Percentiles rank a stretch among this genome's conserved stretches.
Conservation (phyloP, 1,140 invertebrate species). For the Carposina sasakii region DNA sequence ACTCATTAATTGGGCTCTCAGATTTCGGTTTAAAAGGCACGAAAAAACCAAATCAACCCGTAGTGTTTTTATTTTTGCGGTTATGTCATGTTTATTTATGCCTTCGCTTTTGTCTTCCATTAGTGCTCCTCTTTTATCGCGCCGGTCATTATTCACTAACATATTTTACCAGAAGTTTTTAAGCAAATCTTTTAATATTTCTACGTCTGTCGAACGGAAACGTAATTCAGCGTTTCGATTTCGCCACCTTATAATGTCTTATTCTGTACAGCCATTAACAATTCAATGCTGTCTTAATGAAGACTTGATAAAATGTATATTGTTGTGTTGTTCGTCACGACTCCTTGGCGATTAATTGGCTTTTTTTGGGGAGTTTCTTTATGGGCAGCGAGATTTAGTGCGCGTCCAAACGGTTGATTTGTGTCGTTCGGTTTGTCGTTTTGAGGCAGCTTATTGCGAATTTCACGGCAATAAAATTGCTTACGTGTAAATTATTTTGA, state of each 20-base stretch:
- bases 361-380: conserved; percentile 48
- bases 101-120: conserved; percentile 62
- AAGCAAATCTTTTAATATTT: conserved; percentile 25
- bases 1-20: too few relatives aligned
- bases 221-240: conserved; percentile 46
- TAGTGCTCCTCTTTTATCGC: conserved; percentile 47
- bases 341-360: conserved; percentile 53
- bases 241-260: conserved; percentile 56
- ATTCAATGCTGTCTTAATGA: conserved; percentile 65
- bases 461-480: too few relatives aligned
- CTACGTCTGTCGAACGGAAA: conserved; percentile 40
- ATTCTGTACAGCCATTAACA: conserved; percentile 56
- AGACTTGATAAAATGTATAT: conserved; percentile 66
- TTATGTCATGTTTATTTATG: conserved; percentile 64
- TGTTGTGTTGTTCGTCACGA: conserved; percentile 54
- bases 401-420: conserved; percentile 48
- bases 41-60: conserved; percentile 48
- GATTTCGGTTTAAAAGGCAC: too few relatives aligned
- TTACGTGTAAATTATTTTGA: too few relatives aligned
- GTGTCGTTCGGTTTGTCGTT: too few relatives aligned
- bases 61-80: conserved; percentile 45
- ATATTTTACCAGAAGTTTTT: conserved; percentile 34
- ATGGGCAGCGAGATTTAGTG: conserved; percentile 55
- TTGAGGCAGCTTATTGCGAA: too few relatives aligned
- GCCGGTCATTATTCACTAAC: conserved; percentile 43